These are phyloP conservation scores for Bombus haemorrhoidalis DNA, from an alignment of 1,140 invertebrate genomes.

Conservation along the genomic window DNA sequence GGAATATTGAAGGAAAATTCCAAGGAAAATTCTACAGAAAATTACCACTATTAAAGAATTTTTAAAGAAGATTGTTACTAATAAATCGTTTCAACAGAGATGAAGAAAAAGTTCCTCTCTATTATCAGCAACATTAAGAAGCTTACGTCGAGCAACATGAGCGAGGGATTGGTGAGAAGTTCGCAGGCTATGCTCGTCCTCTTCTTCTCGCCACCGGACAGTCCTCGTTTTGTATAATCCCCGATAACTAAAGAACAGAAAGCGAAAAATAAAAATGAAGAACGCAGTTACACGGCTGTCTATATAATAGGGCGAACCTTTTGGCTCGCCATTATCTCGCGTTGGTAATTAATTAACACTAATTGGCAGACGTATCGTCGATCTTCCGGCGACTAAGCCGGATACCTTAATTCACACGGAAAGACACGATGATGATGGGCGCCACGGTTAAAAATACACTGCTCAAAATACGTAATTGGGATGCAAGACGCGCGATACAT, in stretches of 20 bases:
- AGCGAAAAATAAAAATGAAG: too few relatives aligned
- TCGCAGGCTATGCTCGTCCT: constrained; percentile 94
- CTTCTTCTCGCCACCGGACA: constrained; percentile 95
- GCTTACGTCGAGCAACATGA: constrained; percentile 94
- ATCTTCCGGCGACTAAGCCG: background rate
- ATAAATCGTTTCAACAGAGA: background rate
- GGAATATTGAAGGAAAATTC: too few relatives aligned
- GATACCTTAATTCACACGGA: background rate
- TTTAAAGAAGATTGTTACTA: too few relatives aligned
- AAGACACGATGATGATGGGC: background rate
- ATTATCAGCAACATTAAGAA: constrained; percentile 15
- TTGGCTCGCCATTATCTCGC: background rate
- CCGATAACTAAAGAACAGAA: constrained; percentile 86
- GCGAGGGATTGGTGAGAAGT: constrained; percentile 91
- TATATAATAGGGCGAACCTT: background rate
- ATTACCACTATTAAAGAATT: too few relatives aligned
- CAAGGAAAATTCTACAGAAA: too few relatives aligned
- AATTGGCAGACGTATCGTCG: background rate
- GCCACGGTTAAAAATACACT: constrained; percentile 4
- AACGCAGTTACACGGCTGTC: background rate
- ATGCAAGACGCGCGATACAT: background rate
- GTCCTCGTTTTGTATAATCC: constrained; percentile 89
- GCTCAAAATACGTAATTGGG: constrained; percentile 5
- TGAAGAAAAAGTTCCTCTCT: background rate
- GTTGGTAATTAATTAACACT: constrained; percentile 7